Evolutionary conservation across 1,140 invertebrate genomes (phyloP).

Genomic region (Zaprionus taronus): DNA sequence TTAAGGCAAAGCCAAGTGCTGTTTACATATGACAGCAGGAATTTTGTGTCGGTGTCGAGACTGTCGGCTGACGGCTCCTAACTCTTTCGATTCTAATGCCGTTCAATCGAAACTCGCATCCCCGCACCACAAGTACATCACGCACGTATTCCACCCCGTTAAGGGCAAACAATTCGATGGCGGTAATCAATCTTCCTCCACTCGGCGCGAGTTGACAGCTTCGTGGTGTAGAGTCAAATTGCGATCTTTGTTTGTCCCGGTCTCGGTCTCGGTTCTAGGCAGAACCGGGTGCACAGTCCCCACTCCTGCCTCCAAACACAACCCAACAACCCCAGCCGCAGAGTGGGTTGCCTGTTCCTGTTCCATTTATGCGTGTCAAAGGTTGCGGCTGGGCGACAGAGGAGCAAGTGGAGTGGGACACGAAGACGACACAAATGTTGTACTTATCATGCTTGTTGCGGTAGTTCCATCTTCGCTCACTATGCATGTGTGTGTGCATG

Average conservation of each 20-base stretch:
- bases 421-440: constrained; percentile 78
- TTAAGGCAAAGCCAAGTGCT: constrained; percentile 52
- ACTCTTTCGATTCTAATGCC: constrained; percentile 77
- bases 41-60: constrained; percentile 55
- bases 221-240: constrained; percentile 84
- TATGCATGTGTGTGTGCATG: neutral
- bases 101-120: constrained; percentile 71
- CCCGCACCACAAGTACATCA: constrained; percentile 19
- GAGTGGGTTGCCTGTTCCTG: constrained; percentile 54
- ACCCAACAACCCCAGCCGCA: neutral
- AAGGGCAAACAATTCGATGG: constrained; percentile 83
- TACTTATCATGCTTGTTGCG: constrained; percentile 81
- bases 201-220: constrained; percentile 83
- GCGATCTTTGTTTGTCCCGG: constrained; percentile 81
- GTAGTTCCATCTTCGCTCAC: constrained; percentile 75
- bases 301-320: neutral
- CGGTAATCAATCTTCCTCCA: constrained; percentile 85
- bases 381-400: constrained; percentile 75
- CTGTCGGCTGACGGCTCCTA: constrained; percentile 37
- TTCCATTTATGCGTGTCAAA: constrained; percentile 82
- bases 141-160: constrained; percentile 41
- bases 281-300: constrained; percentile 31
- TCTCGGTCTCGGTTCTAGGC: constrained; percentile 54
- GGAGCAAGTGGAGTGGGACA: constrained; percentile 20
- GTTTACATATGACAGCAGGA: constrained; percentile 76